Evolutionary conservation across 2,888 invertebrate genomes (phyloP).

Genomic region (Agriopis marginaria): DNA sequence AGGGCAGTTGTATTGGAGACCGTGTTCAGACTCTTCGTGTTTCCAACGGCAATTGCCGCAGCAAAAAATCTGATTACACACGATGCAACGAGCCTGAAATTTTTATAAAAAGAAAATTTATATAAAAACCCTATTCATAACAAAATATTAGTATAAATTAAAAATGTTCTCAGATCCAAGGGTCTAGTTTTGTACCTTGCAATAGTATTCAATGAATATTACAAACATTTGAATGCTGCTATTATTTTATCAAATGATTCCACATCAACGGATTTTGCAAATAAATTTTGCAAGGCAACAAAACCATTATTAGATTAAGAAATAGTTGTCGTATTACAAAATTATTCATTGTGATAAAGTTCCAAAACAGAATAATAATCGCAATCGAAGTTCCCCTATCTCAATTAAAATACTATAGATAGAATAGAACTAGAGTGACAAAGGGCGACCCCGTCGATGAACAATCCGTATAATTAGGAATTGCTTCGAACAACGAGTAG

Average conservation of each 20-base stretch:
- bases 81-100: conserved; percentile 76
- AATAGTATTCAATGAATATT: no score
- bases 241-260: no score
- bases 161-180: neutral
- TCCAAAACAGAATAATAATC: conserved; percentile 10
- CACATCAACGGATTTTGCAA: neutral
- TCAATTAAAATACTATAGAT: conserved; percentile 15
- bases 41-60: conserved; percentile 75
- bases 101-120: no score
- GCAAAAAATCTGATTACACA: conserved; percentile 77
- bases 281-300: no score
- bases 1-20: conserved; percentile 74
- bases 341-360: neutral
- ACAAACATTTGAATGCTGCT: no score
- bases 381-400: conserved; percentile 34
- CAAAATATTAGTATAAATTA: neutral
- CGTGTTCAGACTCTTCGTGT: conserved; percentile 72
- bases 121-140: no score
- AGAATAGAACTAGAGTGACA: conserved; percentile 24
- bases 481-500: conserved; percentile 5
- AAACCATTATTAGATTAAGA: neutral
- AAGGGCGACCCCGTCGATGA: conserved; percentile 20
- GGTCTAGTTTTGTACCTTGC: no score
- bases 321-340: conserved; percentile 1
- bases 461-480: conserved; percentile 31